Evolutionary conservation across 2,888 invertebrate genomes (phyloP).

Genomic region (Leptinotarsa rubiginosa): DNA sequence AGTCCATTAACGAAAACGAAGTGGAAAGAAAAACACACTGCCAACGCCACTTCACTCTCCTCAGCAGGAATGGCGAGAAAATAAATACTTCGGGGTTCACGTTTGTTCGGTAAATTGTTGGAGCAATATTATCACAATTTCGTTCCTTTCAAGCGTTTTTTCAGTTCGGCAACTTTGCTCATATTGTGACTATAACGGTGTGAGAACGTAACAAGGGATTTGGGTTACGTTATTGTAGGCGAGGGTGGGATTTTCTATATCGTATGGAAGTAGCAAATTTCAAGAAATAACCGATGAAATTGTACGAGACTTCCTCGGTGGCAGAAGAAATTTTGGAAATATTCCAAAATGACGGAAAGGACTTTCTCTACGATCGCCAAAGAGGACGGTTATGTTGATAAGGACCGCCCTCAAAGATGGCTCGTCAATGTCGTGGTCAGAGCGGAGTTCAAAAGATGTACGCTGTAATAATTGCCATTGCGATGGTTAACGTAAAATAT

Average conservation of each 20-base stretch:
- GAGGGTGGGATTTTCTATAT: neutral
- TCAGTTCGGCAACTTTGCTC: neutral
- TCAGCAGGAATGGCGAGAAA: neutral
- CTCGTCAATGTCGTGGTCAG: too few species aligned
- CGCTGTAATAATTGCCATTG: too few species aligned
- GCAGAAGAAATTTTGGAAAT: too few species aligned
- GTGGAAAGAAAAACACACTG: neutral
- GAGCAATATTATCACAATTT: neutral
- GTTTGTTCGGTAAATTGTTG: neutral
- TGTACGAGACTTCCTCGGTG: too few species aligned
- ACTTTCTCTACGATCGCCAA: too few species aligned
- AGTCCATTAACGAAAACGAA: slow-evolving; percentile 1
- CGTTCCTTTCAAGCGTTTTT: neutral
- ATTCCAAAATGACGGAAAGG: too few species aligned
- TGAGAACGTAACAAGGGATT: neutral
- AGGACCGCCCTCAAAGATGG: too few species aligned
- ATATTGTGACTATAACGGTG: neutral
- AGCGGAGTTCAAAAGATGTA: too few species aligned
- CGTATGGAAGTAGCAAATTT: too few species aligned
- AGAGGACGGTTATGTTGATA: too few species aligned
- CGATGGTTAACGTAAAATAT: too few species aligned
- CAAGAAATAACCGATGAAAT: too few species aligned
- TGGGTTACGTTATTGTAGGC: neutral
- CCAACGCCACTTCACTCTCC: neutral
- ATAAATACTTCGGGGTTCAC: neutral